phyloP scores from a whole-genome alignment of 1,140 invertebrate species.

The Drosophila busckii region DNA sequence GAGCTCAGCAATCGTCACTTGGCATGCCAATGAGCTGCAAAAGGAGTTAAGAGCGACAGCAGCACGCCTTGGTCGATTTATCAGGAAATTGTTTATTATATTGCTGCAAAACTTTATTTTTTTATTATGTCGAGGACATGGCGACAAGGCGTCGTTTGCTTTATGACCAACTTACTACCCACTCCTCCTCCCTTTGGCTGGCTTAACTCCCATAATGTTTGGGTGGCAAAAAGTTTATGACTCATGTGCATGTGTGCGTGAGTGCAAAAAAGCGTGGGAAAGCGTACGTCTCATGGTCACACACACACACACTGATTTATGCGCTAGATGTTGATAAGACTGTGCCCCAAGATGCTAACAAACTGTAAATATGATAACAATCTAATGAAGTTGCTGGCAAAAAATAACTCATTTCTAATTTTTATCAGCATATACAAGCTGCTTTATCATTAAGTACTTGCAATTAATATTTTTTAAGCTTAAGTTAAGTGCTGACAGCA shows the following conservation, averaged over 20 bases:
- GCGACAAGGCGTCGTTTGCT: constrained; percentile 37
- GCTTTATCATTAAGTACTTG: no score
- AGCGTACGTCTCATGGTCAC: constrained; percentile 5
- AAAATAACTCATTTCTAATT: no score
- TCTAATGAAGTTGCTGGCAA: no score
- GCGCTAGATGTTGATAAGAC: constrained; percentile 56
- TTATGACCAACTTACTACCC: constrained; percentile 32
- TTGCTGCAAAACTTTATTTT: constrained; percentile 60
- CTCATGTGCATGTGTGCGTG: constrained; percentile 10
- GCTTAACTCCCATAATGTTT: constrained; percentile 14
- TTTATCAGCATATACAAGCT: no score
- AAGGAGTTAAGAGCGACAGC: background rate
- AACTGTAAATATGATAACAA: constrained; percentile 23
- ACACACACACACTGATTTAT: constrained; percentile 50
- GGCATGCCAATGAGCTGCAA: constrained; percentile 63
- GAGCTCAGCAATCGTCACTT: constrained; percentile 32
- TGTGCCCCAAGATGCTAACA: constrained; percentile 40
- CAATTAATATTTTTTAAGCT: no score
- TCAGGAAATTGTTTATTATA: constrained; percentile 76
- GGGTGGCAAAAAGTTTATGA: constrained; percentile 47
- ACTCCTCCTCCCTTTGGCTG: constrained; percentile 1
- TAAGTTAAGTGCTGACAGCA: no score
- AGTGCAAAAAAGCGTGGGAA: constrained; percentile 56
- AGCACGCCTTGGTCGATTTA: constrained; percentile 45
- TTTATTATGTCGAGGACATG: constrained; percentile 37